These are phyloP conservation scores for Oncorhynchus keta DNA, from an alignment of 2,113 vertebrate genomes.

Conservation along the genomic window DNA sequence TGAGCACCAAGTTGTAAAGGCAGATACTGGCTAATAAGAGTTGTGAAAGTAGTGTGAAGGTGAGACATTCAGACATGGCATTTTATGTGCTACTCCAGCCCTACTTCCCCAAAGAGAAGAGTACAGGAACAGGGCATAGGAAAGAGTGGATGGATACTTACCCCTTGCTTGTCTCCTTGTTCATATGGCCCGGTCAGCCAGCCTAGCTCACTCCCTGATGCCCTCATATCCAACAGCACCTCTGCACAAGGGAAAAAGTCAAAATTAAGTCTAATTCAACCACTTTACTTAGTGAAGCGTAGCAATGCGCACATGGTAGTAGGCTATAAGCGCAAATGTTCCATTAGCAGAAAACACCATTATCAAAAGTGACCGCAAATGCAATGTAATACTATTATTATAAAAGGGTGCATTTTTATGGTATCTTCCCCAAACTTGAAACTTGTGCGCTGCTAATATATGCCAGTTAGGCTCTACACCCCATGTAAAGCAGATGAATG, in stretches of 20 bases:
- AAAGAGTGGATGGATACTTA: slow-evolving; percentile 57
- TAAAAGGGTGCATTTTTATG: not conserved
- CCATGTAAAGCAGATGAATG: no score
- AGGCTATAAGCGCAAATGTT: no score
- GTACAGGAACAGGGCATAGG: no score
- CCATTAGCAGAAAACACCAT: no score
- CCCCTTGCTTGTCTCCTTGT: slow-evolving; percentile 77
- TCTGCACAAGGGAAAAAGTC: slow-evolving; percentile 70
- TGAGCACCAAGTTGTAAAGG: slow-evolving; percentile 3
- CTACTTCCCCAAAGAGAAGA: not conserved
- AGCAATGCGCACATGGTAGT: no score
- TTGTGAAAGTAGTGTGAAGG: not conserved
- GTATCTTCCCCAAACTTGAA: slow-evolving; percentile 70
- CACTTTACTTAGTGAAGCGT: no score
- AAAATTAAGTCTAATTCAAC: not conserved
- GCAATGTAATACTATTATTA: no score
- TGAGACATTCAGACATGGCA: not conserved
- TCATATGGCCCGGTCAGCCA: slow-evolving; percentile 88
- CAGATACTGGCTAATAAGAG: slow-evolving; percentile 1
- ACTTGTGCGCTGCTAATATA: not conserved
- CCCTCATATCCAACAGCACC: slow-evolving; percentile 88
- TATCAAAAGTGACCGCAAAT: no score
- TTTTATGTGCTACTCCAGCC: not conserved
- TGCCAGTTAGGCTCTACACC: not conserved
- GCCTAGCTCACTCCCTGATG: slow-evolving; percentile 87